Conservation (phyloP, 2,113 vertebrate species). For the Hydrochoerus hydrochaeris region DNA sequence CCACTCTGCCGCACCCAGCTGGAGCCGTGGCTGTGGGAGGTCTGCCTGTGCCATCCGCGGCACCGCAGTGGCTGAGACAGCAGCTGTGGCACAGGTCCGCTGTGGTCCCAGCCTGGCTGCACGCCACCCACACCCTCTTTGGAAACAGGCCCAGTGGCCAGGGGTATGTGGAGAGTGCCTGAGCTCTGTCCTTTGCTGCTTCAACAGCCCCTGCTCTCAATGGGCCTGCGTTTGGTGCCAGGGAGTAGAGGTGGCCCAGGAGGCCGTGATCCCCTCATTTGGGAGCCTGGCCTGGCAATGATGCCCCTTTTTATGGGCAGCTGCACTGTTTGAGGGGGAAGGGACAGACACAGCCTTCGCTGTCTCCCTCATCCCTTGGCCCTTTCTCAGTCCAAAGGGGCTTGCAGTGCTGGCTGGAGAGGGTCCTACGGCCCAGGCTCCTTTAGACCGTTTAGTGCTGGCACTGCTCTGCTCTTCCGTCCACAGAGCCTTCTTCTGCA, state of each 20-base stretch:
- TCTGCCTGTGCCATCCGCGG: constrained; percentile 97
- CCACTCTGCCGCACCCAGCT: no score
- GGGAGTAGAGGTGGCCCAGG: not conserved
- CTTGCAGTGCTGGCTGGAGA: not conserved
- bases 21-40: constrained; percentile 89
- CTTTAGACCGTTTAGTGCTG: constrained; percentile 33
- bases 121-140: not conserved
- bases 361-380: not conserved
- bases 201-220: not conserved
- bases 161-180: not conserved
- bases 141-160: not conserved
- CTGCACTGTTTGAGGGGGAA: not conserved
- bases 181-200: constrained; percentile 19
- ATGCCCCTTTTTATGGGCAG: not conserved
- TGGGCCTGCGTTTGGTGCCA: not conserved
- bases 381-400: not conserved
- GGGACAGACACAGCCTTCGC: not conserved
- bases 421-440: not conserved
- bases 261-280: not conserved
- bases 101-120: not conserved
- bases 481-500: not conserved
- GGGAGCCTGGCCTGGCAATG: not conserved
- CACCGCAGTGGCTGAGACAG: constrained; percentile 93
- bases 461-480: not conserved
- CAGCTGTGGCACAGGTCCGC: not conserved